Evolutionary conservation across 1,140 invertebrate genomes (phyloP).

Genomic region (Leguminivora glycinivorella): DNA sequence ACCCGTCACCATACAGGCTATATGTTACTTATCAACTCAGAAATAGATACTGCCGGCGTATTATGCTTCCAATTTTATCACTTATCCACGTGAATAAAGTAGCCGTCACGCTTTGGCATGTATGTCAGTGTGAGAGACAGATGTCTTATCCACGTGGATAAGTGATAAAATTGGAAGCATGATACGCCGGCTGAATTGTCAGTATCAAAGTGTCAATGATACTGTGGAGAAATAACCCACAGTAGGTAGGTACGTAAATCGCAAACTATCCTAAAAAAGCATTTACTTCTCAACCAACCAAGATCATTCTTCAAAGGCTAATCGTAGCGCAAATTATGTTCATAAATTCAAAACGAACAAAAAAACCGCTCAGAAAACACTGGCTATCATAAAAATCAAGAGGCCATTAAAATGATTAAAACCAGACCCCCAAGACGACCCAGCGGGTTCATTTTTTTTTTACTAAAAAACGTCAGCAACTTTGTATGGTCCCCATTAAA

Average conservation of each 20-base stretch:
- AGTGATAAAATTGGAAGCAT: too few species aligned
- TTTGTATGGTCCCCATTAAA: background rate
- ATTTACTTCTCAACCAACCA: background rate
- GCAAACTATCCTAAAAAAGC: background rate
- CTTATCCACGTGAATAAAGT: too few species aligned
- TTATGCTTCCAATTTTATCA: too few species aligned
- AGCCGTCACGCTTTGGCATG: too few species aligned
- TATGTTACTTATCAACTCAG: too few species aligned
- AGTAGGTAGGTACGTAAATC: background rate
- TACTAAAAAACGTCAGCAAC: background rate
- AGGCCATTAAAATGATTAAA: slow-evolving; percentile 36
- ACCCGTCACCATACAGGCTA: too few species aligned
- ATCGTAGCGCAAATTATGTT: background rate
- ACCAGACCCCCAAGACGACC: slow-evolving; percentile 36
- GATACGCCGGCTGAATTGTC: too few species aligned
- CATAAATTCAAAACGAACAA: background rate
- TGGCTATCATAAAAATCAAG: slow-evolving; percentile 18
- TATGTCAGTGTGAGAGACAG: too few species aligned
- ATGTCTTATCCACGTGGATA: too few species aligned
- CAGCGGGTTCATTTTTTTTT: slow-evolving; percentile 30
- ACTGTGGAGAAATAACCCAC: background rate
- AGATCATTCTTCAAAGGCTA: too few species aligned
- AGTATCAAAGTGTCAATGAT: too few species aligned
- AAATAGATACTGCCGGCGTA: too few species aligned
- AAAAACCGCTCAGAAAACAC: slow-evolving; percentile 24